These are phyloP conservation scores for Pogoniulus pusillus DNA, from an alignment of 2,797 vertebrate genomes.

Conservation along the genomic window DNA sequence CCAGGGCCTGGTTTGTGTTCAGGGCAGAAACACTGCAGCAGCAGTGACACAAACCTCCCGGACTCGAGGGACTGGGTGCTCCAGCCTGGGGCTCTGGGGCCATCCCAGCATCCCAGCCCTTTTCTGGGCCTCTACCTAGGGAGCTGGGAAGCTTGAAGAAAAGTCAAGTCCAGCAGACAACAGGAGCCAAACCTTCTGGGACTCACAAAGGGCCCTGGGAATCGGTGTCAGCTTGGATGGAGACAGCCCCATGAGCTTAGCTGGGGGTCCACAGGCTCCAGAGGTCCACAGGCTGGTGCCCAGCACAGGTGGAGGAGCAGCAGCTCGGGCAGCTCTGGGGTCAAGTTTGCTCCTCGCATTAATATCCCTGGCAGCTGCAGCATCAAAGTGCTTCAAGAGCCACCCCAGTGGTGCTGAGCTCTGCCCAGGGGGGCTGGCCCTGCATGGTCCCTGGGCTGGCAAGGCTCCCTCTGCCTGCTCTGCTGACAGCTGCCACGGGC, in stretches of 20 bases:
- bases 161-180: not conserved
- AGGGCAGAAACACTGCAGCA: not conserved
- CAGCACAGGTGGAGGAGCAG: fast-evolving
- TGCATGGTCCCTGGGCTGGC: fast-evolving
- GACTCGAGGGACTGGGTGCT: not conserved
- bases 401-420: not conserved
- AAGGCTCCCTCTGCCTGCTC: not conserved
- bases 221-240: not conserved
- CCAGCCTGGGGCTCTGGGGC: not conserved
- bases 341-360: not conserved
- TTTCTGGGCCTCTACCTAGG: not conserved
- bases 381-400: not conserved
- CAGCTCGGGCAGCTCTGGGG: not conserved
- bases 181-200: not conserved
- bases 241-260: fast-evolving
- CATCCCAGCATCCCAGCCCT: not conserved
- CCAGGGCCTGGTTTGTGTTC: not conserved
- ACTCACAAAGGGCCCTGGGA: not conserved
- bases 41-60: not conserved
- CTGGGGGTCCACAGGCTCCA: not conserved
- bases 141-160: not conserved
- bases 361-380: not conserved
- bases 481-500: not conserved
- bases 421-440: not conserved
- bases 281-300: not conserved